These are phyloP conservation scores for Calliphora vicina DNA, from an alignment of 1,140 invertebrate genomes.

Conservation along the genomic window DNA sequence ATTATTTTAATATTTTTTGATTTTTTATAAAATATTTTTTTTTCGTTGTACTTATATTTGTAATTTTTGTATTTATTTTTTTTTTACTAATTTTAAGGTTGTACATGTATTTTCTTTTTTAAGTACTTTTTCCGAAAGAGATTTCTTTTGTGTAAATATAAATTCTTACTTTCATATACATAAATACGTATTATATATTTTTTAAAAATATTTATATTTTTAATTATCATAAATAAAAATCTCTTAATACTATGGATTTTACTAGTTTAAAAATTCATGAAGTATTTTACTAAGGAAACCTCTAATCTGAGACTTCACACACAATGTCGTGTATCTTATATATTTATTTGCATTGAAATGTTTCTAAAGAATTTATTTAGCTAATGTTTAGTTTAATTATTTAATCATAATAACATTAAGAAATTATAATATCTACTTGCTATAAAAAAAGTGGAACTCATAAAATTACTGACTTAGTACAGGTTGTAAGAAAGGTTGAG, in stretches of 20 bases:
- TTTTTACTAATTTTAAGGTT: neutral
- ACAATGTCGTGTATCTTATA: neutral
- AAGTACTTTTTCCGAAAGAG: neutral
- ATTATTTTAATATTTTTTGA: too few species aligned
- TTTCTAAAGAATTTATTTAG: conserved; percentile 29
- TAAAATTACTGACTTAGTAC: too few species aligned
- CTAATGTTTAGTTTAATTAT: conserved; percentile 11
- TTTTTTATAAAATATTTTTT: conserved; percentile 5
- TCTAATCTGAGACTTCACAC: neutral
- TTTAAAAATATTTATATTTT: neutral
- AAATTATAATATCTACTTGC: too few species aligned
- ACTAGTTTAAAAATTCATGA: neutral
- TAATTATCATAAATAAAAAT: neutral
- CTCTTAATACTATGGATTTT: neutral
- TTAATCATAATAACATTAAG: too few species aligned
- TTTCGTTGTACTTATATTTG: conserved; percentile 22
- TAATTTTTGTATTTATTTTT: conserved; percentile 7
- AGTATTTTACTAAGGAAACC: neutral
- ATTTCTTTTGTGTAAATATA: neutral
- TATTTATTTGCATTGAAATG: neutral
- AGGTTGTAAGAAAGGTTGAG: too few species aligned
- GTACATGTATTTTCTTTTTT: conserved; percentile 12
- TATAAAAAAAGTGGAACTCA: too few species aligned
- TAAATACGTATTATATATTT: neutral
- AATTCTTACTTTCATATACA: too few species aligned